Conservation (phyloP, 2,888 invertebrate species). For the Pantelozetes paolii region DNA sequence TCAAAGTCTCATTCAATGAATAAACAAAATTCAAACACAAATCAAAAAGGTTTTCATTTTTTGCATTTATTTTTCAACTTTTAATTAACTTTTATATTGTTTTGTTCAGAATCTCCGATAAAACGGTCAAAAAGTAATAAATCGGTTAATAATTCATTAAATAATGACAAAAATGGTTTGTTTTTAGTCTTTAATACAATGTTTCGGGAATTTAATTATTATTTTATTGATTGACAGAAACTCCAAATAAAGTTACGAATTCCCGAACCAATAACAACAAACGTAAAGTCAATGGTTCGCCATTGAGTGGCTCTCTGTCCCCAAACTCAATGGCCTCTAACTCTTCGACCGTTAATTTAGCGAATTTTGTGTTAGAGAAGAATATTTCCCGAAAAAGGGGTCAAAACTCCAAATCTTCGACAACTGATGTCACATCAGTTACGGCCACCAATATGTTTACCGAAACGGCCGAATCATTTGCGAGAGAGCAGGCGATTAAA, state of each 20-base stretch:
- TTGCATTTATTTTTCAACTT: background rate
- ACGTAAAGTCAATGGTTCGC: background rate
- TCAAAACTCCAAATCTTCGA: background rate
- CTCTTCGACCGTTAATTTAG: background rate
- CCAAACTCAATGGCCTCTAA: background rate
- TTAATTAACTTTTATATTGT: no score
- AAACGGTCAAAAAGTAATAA: background rate
- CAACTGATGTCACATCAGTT: background rate
- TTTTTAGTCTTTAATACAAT: background rate
- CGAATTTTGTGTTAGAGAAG: background rate
- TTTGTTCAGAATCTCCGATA: background rate
- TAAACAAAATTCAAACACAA: background rate
- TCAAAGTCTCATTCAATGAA: background rate
- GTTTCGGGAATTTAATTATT: background rate
- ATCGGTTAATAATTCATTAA: slow-evolving; percentile 9
- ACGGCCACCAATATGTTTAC: slow-evolving; percentile 20
- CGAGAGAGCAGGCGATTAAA: background rate
- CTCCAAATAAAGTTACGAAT: background rate
- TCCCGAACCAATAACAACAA: background rate
- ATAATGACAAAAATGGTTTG: background rate
- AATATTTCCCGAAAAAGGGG: background rate
- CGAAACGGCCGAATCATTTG: slow-evolving; percentile 23
- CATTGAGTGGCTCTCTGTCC: background rate
- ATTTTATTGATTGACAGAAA: background rate
- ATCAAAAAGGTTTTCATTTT: slow-evolving; percentile 4